phyloP scores from a whole-genome alignment of 2,113 vertebrate species.

The Siniperca knerii region DNA sequence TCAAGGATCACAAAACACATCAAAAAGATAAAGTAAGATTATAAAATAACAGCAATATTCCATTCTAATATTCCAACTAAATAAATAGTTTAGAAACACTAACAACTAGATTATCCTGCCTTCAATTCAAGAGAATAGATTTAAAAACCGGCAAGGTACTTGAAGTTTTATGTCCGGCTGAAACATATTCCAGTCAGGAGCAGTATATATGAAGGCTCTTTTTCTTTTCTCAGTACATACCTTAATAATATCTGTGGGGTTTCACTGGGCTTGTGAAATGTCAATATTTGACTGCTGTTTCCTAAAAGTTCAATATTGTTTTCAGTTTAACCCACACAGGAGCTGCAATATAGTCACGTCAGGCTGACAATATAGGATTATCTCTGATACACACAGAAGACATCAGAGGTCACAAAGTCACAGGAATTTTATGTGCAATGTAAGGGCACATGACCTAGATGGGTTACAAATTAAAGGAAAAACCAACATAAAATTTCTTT shows the following conservation, averaged over 20 bases:
- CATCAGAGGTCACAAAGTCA: not conserved
- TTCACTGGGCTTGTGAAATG: not conserved
- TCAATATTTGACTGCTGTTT: not conserved
- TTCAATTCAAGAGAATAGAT: not conserved
- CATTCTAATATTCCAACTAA: not conserved
- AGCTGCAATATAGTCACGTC: not conserved
- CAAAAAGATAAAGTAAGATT: not conserved
- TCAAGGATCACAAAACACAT: constrained; percentile 6
- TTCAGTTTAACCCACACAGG: not conserved
- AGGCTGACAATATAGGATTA: not conserved
- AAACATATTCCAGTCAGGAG: not conserved
- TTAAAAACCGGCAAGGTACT: not conserved
- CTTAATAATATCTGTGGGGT: not conserved
- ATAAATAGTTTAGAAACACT: not conserved
- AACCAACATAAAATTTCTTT: not conserved
- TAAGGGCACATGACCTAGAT: not conserved
- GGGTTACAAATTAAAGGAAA: not conserved
- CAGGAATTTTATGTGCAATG: not conserved
- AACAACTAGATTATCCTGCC: too few species aligned
- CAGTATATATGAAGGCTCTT: not conserved
- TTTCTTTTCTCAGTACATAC: not conserved
- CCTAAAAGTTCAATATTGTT: not conserved
- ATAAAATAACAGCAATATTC: not conserved
- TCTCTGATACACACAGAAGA: not conserved
- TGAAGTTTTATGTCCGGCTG: not conserved